Evolutionary conservation across 2,113 vertebrate species (phyloP), one percentile per base, ranked within the genome.

Genomic region (Nothocercus nigrocapillus): DNA sequence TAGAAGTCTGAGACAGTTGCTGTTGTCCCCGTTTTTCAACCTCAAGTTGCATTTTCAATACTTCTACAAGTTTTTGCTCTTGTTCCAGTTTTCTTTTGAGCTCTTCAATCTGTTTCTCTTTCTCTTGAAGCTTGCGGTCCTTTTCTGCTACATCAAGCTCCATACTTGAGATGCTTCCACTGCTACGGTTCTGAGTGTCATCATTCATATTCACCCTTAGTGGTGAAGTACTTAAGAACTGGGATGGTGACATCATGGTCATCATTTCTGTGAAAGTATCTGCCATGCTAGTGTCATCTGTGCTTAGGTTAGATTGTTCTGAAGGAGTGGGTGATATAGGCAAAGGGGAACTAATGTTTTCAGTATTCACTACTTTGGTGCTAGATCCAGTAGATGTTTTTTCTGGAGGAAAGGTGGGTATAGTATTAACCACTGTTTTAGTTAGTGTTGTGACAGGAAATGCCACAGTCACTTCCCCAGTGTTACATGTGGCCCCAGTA

Each of bases 61-160:
- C 98, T 94, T 99, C 99, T 94, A 99, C 99, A 30, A 99, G 97
- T 94, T 98, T 98, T 96, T 99, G 99, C 96, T 99, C 99, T 81
- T 99, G 99, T 96, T 99, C 99, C 96, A 99, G 97, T 97, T 99
- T 99, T 86, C 98, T 98, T 97, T 99, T 99, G 51, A 99, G 97
- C 97, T 99, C 99, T 74, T 99, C 98, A 8, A 99, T 99, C 97
- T 99, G 99, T 42, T 98, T 98, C 96, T 99, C 99, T 87, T 99
- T 99, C 96, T 99, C 99, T 17, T 99, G 99, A 30, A 99, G 98
- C 40, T 98, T 99, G 88, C 98, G 99, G 77, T 98, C 98, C 94
- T 99, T 99, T 89, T 98, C 98, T 1, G 97, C 97, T 7, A 97
- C 96, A 32, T 98, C 98, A 15, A 97, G 90, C 40, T 98, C 98